These are phyloP conservation scores for Acheta domesticus DNA, from an alignment of 2,888 invertebrate genomes.

Conservation along the genomic window DNA sequence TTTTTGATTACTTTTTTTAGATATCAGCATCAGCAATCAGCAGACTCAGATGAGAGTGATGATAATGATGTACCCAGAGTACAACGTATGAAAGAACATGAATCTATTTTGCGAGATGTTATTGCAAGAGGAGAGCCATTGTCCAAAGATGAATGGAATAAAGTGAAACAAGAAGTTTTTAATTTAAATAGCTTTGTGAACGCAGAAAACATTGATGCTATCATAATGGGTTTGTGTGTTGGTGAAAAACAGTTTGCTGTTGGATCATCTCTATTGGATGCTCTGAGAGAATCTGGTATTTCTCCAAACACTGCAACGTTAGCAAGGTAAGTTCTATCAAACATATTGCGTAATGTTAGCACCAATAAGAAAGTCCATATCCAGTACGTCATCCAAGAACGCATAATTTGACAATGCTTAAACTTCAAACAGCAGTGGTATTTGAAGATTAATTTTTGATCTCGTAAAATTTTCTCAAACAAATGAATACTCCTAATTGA, in stretches of 20 bases:
- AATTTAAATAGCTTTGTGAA: conserved; percentile 48
- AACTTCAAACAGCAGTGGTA: too few species aligned
- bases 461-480: too few species aligned
- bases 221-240: conserved; percentile 56
- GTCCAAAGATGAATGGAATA: conserved; percentile 44
- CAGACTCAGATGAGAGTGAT: not conserved
- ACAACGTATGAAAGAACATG: not conserved
- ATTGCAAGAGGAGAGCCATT: conserved; percentile 24
- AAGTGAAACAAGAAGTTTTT: conserved; percentile 50
- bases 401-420: too few species aligned
- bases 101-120: conserved; percentile 10
- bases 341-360: too few species aligned
- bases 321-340: conserved; percentile 44
- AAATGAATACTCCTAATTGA: too few species aligned
- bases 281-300: conserved; percentile 51
- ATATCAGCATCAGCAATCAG: not conserved
- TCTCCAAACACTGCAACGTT: conserved; percentile 57
- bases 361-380: too few species aligned
- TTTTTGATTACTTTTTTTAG: not conserved
- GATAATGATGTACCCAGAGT: not conserved
- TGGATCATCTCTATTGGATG: conserved; percentile 58
- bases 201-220: conserved; percentile 57
- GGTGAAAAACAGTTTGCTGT: conserved; percentile 48
- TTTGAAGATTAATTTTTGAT: too few species aligned
- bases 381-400: too few species aligned